Evolutionary conservation across 2,113 vertebrate species (phyloP).

Genomic region (Stigmatopora nigra): DNA sequence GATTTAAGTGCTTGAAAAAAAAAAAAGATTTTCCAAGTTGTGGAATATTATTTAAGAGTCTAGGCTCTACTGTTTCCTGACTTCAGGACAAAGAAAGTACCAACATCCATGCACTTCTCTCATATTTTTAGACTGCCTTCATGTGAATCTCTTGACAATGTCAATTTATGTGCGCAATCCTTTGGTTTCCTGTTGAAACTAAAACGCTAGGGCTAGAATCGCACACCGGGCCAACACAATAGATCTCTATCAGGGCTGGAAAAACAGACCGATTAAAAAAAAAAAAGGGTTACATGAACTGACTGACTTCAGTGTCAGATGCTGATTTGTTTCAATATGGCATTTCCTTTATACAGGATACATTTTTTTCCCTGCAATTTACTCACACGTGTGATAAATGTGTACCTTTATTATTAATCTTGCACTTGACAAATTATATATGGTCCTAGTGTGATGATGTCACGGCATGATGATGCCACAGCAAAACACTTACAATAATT

Average conservation of each 20-base stretch:
- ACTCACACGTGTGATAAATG: background rate
- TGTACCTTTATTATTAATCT: background rate
- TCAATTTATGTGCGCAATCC: constrained; percentile 30
- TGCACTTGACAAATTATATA: constrained; percentile 75
- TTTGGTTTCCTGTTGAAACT: constrained; percentile 41
- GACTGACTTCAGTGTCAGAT: background rate
- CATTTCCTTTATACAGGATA: background rate
- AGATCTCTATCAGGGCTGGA: constrained; percentile 20
- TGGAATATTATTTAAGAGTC: constrained; percentile 41
- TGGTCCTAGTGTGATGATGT: constrained; percentile 78
- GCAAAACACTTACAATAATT: constrained; percentile 93
- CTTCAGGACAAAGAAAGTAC: constrained; percentile 39
- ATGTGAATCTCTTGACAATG: constrained; percentile 43
- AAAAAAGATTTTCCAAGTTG: constrained; percentile 40
- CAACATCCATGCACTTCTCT: constrained; percentile 8
- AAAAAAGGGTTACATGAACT: background rate
- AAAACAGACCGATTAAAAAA: background rate
- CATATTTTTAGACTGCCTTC: constrained; percentile 34
- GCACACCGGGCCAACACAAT: constrained; percentile 17
- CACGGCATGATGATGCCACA: constrained; percentile 85
- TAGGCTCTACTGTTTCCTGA: constrained; percentile 50
- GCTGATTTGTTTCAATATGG: background rate
- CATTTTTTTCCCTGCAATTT: background rate
- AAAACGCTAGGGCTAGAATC: constrained; percentile 11
- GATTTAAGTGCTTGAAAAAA: constrained; percentile 27